Evolutionary conservation across 2,113 vertebrate genomes (phyloP), one percentile per base, ranked within the genome.

Genomic region (Lynx canadensis): DNA sequence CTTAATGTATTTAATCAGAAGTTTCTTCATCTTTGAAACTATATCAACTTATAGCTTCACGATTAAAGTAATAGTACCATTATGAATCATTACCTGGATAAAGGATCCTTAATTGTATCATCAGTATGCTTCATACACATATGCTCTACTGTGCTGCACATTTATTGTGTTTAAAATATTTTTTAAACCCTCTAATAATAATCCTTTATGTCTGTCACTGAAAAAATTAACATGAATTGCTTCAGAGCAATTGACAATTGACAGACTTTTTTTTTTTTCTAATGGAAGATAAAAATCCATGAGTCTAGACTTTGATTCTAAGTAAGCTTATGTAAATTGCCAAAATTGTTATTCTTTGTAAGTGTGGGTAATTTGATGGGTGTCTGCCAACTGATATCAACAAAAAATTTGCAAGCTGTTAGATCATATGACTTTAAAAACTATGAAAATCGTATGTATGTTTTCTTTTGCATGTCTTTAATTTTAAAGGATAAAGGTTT

Each of bases 281-380:
- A 97, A 89, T 97, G 66, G 82, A 89, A 95, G 84, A 45, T 92
- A 94, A 97, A 95, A 94, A 91, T 91, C 85, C n/a, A 3, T 55
- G 73, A 88, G 73, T 91, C 95, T 97, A 95, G 97, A 95, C 78
- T 93, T 50, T 41, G 63, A 97, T 91, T 97, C 79, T 85, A 85
- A 94, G 60, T 71, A 92, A 80, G 55, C 36, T 93, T 89, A 96
- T 95, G 78, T 79, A 97, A 97, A 97, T 95, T 95, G 33, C 52
- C 38, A 89, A 66, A 97, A 79, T 91, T 97, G 33, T 94, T 94
- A 74, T 95, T 97, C 91, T 88, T 95, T 90, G 5, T 96, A 92
- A 94, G 79, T 80, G 29, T 95, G 85, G 95, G 36, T 94, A 96
- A 94, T 97, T 87, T 94, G 73, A 82, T 97, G 94, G n/a, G 8